Percentiles rank a stretch among this genome's conserved stretches.
Evolutionary conservation across 2,888 invertebrate species (phyloP).

Genomic region (Volucella inflata): DNA sequence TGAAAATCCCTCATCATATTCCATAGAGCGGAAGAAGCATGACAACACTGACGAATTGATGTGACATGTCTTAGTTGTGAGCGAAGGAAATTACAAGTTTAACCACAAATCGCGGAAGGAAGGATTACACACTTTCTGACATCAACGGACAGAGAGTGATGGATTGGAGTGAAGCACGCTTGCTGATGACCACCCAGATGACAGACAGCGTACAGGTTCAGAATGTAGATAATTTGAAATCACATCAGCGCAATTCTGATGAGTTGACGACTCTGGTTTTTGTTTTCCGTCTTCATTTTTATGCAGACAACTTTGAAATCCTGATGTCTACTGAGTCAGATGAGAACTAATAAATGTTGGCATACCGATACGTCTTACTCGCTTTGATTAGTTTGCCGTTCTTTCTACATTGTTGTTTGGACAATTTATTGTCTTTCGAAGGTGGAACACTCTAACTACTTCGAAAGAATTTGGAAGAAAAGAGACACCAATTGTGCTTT

Average conservation of each 20-base stretch:
- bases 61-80: constrained; percentile 49
- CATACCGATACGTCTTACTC: too few relatives aligned
- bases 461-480: too few relatives aligned
- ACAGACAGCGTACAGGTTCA: neutral
- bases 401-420: too few relatives aligned
- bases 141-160: constrained; percentile 28
- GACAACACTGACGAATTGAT: constrained; percentile 63
- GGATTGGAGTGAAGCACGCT: constrained; percentile 14
- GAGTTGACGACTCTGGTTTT: constrained; percentile 1
- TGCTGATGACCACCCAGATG: constrained; percentile 53
- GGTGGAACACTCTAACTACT: too few relatives aligned
- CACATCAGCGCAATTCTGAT: neutral
- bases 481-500: too few relatives aligned
- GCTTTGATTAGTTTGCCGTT: too few relatives aligned
- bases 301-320: neutral
- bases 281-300: constrained; percentile 24
- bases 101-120: constrained; percentile 39
- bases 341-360: too few relatives aligned
- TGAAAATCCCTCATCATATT: neutral
- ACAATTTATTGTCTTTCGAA: too few relatives aligned
- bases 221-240: neutral
- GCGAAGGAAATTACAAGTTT: constrained; percentile 36
- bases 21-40: constrained; percentile 51
- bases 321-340: too few relatives aligned
- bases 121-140: constrained; percentile 42